phyloP scores from a whole-genome alignment of 1,140 invertebrate genomes.

The Cyclargus thomasi region DNA sequence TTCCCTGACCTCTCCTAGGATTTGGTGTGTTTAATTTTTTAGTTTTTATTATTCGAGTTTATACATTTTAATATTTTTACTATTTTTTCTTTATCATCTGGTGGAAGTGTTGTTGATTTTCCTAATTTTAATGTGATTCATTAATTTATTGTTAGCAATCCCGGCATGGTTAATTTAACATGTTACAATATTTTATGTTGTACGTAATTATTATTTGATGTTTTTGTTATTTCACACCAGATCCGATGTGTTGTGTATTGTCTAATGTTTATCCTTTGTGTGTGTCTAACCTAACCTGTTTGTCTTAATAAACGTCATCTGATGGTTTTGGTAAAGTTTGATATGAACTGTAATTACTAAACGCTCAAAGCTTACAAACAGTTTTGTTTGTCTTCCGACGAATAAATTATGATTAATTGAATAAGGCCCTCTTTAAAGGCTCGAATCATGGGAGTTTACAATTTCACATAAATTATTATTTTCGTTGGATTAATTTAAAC shows the following conservation, averaged over 20 bases:
- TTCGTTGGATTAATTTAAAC: slow-evolving; percentile 7
- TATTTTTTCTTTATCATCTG: slow-evolving; percentile 66
- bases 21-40: slow-evolving; percentile 72
- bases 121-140: slow-evolving; percentile 62
- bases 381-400: slow-evolving; percentile 68
- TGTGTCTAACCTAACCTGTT: slow-evolving; percentile 80
- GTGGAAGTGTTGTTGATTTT: slow-evolving; percentile 74
- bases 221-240: slow-evolving; percentile 70
- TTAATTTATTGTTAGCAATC: slow-evolving; percentile 58
- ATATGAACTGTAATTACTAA: slow-evolving; percentile 46
- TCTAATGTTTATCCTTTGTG: slow-evolving; percentile 83
- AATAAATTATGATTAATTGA: slow-evolving; percentile 40
- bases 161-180: slow-evolving; percentile 57
- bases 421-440: slow-evolving; percentile 38
- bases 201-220: slow-evolving; percentile 38
- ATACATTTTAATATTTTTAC: slow-evolving; percentile 51
- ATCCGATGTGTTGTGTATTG: slow-evolving; percentile 80
- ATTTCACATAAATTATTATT: slow-evolving; percentile 18
- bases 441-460: slow-evolving; percentile 58
- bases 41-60: slow-evolving; percentile 47
- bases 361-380: slow-evolving; percentile 65
- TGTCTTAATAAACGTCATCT: slow-evolving; percentile 68
- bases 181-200: slow-evolving; percentile 18
- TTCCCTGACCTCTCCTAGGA: slow-evolving; percentile 70
- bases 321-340: slow-evolving; percentile 44